phyloP scores from a whole-genome alignment of 2,797 vertebrate genomes.

The Morelia viridis region DNA sequence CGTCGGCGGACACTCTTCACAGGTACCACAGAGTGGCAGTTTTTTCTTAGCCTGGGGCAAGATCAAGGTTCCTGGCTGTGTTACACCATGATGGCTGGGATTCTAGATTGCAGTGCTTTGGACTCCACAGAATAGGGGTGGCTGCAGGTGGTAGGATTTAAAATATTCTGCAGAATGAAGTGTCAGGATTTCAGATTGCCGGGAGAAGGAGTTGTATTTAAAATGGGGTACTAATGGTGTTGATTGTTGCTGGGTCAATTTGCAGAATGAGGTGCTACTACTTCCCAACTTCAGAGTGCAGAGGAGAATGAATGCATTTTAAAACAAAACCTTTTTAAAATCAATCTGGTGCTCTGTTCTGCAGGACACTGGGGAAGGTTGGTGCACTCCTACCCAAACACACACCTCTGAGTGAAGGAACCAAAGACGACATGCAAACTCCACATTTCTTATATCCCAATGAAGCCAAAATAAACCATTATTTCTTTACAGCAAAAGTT shows the following conservation, averaged over 20 bases:
- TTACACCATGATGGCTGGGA: not conserved
- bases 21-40: slow-evolving; percentile 41
- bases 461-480: not conserved
- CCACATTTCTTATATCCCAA: not conserved
- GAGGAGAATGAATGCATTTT: not conserved
- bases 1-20: slow-evolving; percentile 79
- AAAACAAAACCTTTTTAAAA: not conserved
- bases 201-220: not conserved
- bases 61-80: not conserved
- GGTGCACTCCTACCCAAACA: too few relatives aligned
- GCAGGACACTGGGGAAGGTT: not conserved
- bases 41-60: not conserved
- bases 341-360: not conserved
- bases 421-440: not conserved
- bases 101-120: not conserved
- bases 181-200: not conserved
- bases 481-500: not conserved
- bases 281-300: not conserved
- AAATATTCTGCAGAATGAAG: not conserved
- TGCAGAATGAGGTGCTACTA: not conserved
- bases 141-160: not conserved
- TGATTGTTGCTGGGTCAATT: not conserved
- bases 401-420: not conserved
- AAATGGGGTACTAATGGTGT: not conserved
- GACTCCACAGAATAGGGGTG: not conserved